Base-by-base conservation (phyloP, 1,140 invertebrate species). In the Bactericera cockerelli region DNA sequence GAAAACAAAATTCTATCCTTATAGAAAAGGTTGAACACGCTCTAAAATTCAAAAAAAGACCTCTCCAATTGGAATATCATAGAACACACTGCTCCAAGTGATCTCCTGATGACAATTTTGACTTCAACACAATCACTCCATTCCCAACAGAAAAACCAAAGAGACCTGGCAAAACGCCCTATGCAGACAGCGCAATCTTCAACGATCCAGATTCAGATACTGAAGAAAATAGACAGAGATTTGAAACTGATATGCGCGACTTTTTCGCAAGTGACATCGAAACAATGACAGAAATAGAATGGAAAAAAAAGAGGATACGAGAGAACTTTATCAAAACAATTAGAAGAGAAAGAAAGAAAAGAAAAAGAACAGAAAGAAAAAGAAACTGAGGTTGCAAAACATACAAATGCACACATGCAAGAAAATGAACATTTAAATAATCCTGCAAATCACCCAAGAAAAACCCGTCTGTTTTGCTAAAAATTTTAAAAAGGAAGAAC, bases 291-390 rank as follows among this genome's bases (percentile, higher is more conserved):
- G 42, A 49, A 22, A 49, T 49, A 6, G n/a, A 49, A 4, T 10
- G 19, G 22, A 3, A 49, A 22, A 4, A n/a, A 3, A 16, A 49
- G 19, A 49, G n/a, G 19, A 49, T 49, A 4, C n/a, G 42, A 22
- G 42, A 49, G 22, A 49, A 49, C 22, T 49, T 49, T 49, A 49
- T 49, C 10, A 49, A 49, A 49, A 22, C 28, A 49, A 49, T n/a
- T 49, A 22, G 42, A 49, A 22, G 42, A 49, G 22, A 49, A 49
- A 49, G 42, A 49, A 49, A 16, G 42, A 19, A 49, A 49, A 49
- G 42, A 16, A n/a, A 49, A 49, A 49, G 3, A 6, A 49, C 3
- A 19, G 19, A 22, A 22, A 22, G 42, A 16, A 49, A 49, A n/a
- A 49, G n/a, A 49, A n/a, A n/a, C n/a, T n/a, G n/a, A n/a, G n/a